A percentile compares a stretch with the other conserved stretches of the same genome.
Evolutionary conservation across 2,113 vertebrate genomes (phyloP).

Genomic region (Rhabdornis inornatus): DNA sequence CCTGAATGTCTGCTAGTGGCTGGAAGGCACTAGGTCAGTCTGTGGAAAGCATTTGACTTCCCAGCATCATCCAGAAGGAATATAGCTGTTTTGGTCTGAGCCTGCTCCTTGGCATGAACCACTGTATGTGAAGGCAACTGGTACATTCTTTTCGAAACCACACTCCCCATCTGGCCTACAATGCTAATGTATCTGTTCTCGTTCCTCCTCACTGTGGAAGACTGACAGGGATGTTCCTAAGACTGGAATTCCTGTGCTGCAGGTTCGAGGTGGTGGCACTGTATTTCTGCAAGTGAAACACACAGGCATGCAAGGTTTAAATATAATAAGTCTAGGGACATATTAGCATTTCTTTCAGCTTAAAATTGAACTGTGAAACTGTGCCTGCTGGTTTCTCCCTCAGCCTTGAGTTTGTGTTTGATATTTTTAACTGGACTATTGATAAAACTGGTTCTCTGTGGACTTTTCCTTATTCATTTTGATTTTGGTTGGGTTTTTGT

Average conservation of each 20-base stretch:
- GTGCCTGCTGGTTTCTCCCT: not conserved
- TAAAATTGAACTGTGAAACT: not conserved
- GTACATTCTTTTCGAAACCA: not conserved
- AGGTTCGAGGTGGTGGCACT: not conserved
- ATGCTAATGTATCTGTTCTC: not conserved
- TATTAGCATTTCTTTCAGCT: not conserved
- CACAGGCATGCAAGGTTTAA: not conserved
- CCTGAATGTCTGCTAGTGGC: not conserved
- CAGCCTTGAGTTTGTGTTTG: not conserved
- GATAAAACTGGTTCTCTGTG: not conserved
- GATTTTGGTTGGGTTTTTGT: not conserved
- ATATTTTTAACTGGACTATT: not conserved
- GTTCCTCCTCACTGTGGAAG: not conserved
- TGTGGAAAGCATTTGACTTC: not conserved
- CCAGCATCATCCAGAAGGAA: not conserved
- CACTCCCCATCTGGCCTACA: not conserved
- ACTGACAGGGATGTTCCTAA: not conserved
- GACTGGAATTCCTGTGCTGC: not conserved
- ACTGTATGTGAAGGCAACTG: rapidly evolving
- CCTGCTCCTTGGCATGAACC: not conserved
- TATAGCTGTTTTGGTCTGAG: not conserved
- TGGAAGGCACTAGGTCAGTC: not conserved
- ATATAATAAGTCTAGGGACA: not conserved
- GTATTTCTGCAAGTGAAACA: not conserved
- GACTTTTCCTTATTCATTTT: not conserved